Conservation (phyloP, 2,888 invertebrate genomes). For the Schizaphis graminum region DNA sequence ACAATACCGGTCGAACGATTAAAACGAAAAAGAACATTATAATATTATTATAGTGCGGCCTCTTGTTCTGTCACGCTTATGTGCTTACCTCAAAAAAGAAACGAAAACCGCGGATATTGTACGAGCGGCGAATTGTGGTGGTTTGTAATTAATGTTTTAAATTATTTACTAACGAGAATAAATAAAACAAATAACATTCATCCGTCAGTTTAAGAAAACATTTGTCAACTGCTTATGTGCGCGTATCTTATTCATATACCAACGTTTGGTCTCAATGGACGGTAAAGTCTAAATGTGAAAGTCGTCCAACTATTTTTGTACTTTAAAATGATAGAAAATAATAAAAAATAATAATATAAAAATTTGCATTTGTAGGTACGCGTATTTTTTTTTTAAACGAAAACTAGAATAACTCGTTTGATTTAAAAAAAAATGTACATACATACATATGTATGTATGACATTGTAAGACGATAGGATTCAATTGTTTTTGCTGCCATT, state of each 20-base stretch:
- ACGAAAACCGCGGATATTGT: slow-evolving; percentile 14
- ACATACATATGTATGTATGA: neutral
- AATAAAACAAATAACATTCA: slow-evolving; percentile 23
- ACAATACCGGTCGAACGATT: neutral
- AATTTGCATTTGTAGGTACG: slow-evolving; percentile 12
- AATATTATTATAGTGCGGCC: slow-evolving; percentile 21
- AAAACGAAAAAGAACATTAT: slow-evolving; percentile 30
- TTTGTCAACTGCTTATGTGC: neutral
- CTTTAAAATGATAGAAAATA: slow-evolving; percentile 6
- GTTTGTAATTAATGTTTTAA: slow-evolving; percentile 38
- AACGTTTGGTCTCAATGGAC: neutral
- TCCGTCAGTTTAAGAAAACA: neutral
- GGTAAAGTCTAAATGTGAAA: slow-evolving; percentile 7
- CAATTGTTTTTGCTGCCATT: slow-evolving; percentile 7
- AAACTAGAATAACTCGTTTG: slow-evolving; percentile 39
- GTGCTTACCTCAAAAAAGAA: slow-evolving; percentile 40
- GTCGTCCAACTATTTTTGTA: neutral
- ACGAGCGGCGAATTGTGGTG: neutral
- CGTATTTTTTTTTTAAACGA: slow-evolving; percentile 1
- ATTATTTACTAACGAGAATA: slow-evolving; percentile 39
- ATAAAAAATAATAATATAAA: neutral
- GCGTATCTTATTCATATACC: neutral
- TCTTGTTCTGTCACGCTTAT: slow-evolving; percentile 43
- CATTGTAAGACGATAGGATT: neutral
- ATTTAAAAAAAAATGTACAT: neutral